These are phyloP conservation scores for Hylaeus volcanicus DNA, from an alignment of 1,140 invertebrate species.

Conservation along the genomic window DNA sequence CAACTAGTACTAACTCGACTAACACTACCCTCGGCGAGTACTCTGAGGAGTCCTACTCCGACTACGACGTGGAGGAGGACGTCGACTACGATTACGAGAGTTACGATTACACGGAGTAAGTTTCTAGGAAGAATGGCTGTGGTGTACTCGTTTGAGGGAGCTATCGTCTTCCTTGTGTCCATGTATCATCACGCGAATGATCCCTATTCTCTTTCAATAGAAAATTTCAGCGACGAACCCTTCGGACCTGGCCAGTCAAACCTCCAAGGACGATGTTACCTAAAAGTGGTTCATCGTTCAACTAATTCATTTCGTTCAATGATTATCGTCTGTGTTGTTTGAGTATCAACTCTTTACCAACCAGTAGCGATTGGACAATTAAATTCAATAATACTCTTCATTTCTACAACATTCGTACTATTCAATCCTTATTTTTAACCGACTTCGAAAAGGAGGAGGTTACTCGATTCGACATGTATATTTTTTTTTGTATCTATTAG, in stretches of 20 bases:
- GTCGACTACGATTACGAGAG: slow-evolving; percentile 77
- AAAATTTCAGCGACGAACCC: neutral
- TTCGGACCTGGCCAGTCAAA: neutral
- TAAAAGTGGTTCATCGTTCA: neutral
- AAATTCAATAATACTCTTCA: too few relatives aligned
- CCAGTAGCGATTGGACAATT: too few relatives aligned
- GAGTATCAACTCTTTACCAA: too few relatives aligned
- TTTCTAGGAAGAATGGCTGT: slow-evolving; percentile 61
- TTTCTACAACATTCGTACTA: too few relatives aligned
- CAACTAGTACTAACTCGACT: slow-evolving; percentile 76
- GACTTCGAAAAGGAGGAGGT: too few relatives aligned
- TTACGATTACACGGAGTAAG: slow-evolving; percentile 79
- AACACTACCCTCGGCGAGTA: slow-evolving; percentile 77
- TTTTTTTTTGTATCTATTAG: too few relatives aligned
- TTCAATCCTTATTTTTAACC: too few relatives aligned
- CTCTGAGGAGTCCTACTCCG: slow-evolving; percentile 76
- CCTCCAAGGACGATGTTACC: neutral
- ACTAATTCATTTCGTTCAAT: too few relatives aligned
- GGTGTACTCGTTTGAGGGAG: slow-evolving; percentile 63
- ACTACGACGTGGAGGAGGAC: slow-evolving; percentile 79
- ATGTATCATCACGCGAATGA: slow-evolving; percentile 6
- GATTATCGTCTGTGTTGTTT: too few relatives aligned
- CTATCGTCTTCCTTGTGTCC: slow-evolving; percentile 18
- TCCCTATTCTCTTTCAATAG: neutral
- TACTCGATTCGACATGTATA: too few relatives aligned